A percentile compares a stretch with the other conserved stretches of the same genome.
These are phyloP conservation scores for Uromys caudimaculatus DNA, from an alignment of 2,797 vertebrate species.

Conservation along the genomic window DNA sequence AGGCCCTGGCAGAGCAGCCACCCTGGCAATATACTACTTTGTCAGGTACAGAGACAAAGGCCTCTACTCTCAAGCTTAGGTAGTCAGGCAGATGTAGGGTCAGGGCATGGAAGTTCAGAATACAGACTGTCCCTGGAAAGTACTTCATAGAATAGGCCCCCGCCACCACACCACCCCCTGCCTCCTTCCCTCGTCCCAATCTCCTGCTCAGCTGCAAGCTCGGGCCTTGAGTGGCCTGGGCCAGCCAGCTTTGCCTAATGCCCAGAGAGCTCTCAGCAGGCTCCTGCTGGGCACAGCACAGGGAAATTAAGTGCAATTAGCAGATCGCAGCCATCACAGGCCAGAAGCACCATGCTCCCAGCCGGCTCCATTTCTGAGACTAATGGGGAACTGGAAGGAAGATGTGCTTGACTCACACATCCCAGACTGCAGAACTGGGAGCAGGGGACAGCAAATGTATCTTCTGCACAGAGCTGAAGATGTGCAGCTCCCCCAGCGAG, in stretches of 20 bases:
- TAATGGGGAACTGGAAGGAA: not conserved
- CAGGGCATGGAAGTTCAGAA: not conserved
- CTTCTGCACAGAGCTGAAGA: not conserved
- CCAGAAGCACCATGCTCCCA: conserved; percentile 1
- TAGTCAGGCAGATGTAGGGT: not conserved
- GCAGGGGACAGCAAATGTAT: not conserved
- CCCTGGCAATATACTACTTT: not conserved
- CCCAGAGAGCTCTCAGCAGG: not conserved
- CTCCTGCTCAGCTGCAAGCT: not conserved
- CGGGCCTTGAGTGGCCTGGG: not conserved
- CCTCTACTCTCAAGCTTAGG: not conserved
- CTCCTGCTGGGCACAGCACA: conserved; percentile 44
- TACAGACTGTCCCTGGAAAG: not conserved
- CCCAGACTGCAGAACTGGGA: not conserved
- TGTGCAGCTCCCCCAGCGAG: not conserved
- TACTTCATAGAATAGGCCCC: not conserved
- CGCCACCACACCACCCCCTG: accelerated
- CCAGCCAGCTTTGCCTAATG: not conserved
- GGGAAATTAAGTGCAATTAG: conserved; percentile 70
- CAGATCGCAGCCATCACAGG: not conserved
- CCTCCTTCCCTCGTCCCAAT: not conserved
- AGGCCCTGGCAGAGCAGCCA: not conserved
- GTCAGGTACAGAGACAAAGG: not conserved
- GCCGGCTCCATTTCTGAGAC: not conserved
- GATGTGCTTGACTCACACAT: not conserved